Conservation (phyloP, 2,113 vertebrate genomes). For the Gymnorhina tibicen region DNA sequence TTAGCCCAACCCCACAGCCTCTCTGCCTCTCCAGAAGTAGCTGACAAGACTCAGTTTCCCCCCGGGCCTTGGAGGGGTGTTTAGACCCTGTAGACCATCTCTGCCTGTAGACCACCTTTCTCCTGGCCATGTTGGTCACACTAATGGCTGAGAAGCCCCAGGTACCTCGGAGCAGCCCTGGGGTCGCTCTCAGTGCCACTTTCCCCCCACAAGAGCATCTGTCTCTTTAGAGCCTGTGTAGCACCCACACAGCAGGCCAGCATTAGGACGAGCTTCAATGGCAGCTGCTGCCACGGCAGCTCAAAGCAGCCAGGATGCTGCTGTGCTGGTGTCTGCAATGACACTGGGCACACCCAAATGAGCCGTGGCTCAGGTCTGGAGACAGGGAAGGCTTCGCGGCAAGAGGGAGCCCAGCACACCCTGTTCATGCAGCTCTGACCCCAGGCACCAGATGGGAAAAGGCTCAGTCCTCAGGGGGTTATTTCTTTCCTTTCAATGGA, state of each 20-base stretch:
- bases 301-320: background rate
- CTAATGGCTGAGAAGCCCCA: background rate
- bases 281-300: background rate
- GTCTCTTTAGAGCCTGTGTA: background rate
- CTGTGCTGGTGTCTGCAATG: background rate
- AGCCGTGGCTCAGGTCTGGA: accelerated
- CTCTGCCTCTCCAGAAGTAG: background rate
- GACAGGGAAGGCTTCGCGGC: background rate
- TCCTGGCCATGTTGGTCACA: accelerated
- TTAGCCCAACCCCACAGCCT: background rate
- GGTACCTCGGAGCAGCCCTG: background rate
- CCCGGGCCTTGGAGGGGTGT: background rate
- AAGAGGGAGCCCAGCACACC: background rate
- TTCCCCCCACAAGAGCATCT: accelerated
- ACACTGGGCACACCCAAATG: accelerated
- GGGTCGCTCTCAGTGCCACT: accelerated
- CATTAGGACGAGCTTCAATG: background rate
- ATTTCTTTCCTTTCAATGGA: background rate
- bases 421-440: background rate
- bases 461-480: background rate
- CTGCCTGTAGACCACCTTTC: background rate
- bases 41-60: background rate
- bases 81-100: background rate
- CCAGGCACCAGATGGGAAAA: background rate
- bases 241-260: background rate